Conservation (phyloP, 1,140 invertebrate species). For the Polypedilum pembai region DNA sequence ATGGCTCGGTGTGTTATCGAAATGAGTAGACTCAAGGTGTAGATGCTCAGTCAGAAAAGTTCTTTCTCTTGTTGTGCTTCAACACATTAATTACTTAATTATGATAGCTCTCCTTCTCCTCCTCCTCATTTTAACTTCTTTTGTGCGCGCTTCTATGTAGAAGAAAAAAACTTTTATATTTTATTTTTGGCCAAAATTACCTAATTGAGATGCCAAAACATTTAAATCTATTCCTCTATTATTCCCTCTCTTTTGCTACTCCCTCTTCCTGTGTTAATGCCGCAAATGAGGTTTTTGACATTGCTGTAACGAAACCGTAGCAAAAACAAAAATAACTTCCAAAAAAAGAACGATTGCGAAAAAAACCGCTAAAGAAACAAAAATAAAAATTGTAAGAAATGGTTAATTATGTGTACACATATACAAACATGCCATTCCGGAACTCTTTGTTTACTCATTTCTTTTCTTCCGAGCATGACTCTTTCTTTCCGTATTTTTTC, state of each 20-base stretch:
- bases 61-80: neutral
- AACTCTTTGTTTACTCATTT: neutral
- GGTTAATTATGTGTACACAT: neutral
- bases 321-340: neutral
- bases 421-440: neutral
- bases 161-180: neutral
- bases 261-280: neutral
- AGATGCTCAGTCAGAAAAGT: no score
- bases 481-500: neutral
- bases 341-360: neutral
- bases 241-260: neutral
- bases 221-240: neutral
- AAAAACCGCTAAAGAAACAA: slow-evolving; percentile 8
- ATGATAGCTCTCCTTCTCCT: neutral
- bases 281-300: slow-evolving; percentile 16
- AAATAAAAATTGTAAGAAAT: neutral
- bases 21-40: neutral
- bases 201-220: slow-evolving; percentile 5
- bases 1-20: neutral
- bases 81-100: neutral
- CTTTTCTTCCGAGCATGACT: neutral
- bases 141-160: neutral
- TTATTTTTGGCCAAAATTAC: neutral
- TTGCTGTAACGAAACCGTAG: neutral
- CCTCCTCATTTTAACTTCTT: neutral